These are phyloP conservation scores for Meloidogyne hapla DNA, from an alignment of 1,140 invertebrate genomes.

Conservation along the genomic window DNA sequence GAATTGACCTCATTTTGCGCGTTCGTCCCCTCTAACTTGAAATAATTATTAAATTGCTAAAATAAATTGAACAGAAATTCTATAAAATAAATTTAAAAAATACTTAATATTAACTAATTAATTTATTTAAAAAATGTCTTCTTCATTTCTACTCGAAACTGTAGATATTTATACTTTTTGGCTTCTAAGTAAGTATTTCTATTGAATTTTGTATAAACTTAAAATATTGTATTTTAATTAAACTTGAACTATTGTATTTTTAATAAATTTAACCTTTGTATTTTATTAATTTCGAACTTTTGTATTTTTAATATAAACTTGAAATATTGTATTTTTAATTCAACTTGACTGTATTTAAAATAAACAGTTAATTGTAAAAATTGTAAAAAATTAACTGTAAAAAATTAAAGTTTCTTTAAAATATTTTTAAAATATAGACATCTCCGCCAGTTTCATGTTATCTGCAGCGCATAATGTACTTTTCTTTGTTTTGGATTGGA, in stretches of 20 bases:
- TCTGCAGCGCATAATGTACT: conserved; percentile 52
- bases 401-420: neutral
- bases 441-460: conserved; percentile 44
- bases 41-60: neutral
- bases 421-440: no score
- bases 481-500: conserved; percentile 46
- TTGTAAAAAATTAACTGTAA: no score
- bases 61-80: neutral
- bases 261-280: no score
- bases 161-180: neutral
- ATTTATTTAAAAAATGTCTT: neutral
- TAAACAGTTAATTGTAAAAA: no score
- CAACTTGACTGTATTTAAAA: no score
- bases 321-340: no score
- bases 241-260: no score
- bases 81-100: neutral
- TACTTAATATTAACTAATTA: no score
- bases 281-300: no score
- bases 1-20: neutral
- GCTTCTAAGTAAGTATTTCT: neutral
- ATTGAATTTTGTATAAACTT: no score
- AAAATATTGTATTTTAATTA: no score
- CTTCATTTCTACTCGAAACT: neutral
- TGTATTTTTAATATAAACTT: no score
- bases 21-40: neutral